Evolutionary conservation across 2,888 invertebrate genomes (phyloP).

Genomic region (Lordiphosa andalusiaca): DNA sequence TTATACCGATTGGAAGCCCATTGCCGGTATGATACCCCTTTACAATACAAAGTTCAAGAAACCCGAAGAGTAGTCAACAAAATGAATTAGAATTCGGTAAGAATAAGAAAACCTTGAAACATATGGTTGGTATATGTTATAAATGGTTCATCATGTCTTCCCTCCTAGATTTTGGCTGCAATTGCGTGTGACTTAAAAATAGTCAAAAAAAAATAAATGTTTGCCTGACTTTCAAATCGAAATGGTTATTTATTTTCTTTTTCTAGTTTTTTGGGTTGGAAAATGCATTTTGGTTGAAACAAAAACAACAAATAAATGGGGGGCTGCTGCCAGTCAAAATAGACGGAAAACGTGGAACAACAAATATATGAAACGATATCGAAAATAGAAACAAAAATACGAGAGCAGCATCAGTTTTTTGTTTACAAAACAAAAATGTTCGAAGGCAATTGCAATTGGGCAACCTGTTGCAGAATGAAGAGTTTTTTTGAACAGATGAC

Average conservation of each 20-base stretch:
- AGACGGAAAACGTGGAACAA: slow-evolving; percentile 25
- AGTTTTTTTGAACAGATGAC: slow-evolving; percentile 13
- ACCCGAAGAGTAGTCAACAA: slow-evolving; percentile 13
- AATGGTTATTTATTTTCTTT: slow-evolving; percentile 11
- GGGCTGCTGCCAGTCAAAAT: slow-evolving; percentile 32
- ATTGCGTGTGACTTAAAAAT: slow-evolving; percentile 10
- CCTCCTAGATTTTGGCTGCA: no score
- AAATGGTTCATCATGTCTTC: no score
- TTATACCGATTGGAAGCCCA: slow-evolving; percentile 52
- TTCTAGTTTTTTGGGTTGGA: background rate
- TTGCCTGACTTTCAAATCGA: slow-evolving; percentile 15
- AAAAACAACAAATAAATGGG: slow-evolving; percentile 37
- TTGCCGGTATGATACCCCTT: slow-evolving; percentile 50
- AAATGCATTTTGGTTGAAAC: slow-evolving; percentile 37
- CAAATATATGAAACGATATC: slow-evolving; percentile 32
- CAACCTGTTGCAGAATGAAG: slow-evolving; percentile 48
- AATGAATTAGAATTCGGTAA: slow-evolving; percentile 2
- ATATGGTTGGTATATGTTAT: no score
- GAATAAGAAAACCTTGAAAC: background rate
- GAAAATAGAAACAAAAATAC: slow-evolving; percentile 28
- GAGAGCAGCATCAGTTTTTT: slow-evolving; percentile 17
- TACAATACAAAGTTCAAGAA: slow-evolving; percentile 59
- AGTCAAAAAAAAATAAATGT: slow-evolving; percentile 24
- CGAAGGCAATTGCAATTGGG: slow-evolving; percentile 46
- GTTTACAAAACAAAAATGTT: slow-evolving; percentile 20